These are phyloP conservation scores for Rhinolophus sinicus DNA, from an alignment of 2,113 vertebrate genomes.

Conservation along the genomic window DNA sequence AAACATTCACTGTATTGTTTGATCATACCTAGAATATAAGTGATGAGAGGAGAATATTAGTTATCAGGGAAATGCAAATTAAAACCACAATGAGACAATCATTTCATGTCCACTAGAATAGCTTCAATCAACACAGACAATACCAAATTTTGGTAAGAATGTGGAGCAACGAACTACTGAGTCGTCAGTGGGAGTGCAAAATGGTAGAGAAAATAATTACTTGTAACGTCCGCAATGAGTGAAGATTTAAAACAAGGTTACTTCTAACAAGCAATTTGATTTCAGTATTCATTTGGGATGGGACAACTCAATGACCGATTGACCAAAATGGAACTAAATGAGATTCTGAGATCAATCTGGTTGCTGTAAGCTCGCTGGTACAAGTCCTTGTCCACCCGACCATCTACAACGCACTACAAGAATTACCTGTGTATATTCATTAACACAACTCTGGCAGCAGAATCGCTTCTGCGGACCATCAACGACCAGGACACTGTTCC, in stretches of 20 bases:
- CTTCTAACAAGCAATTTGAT: background rate
- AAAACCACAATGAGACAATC: background rate
- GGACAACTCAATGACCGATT: background rate
- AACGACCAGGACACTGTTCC: constrained; percentile 92
- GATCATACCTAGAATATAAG: no score
- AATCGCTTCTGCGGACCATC: constrained; percentile 97
- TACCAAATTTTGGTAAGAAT: background rate
- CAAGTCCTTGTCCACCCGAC: background rate
- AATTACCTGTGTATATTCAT: constrained; percentile 95
- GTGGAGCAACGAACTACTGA: background rate
- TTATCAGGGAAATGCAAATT: background rate
- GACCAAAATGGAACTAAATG: background rate
- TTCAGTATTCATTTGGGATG: constrained; percentile 17
- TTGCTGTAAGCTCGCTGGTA: background rate
- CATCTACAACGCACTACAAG: background rate
- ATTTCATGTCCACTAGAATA: background rate
- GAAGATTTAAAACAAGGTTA: background rate
- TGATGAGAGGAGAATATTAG: background rate
- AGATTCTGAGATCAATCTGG: constrained; percentile 5
- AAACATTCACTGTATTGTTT: no score
- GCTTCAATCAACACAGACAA: background rate
- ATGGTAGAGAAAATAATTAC: background rate
- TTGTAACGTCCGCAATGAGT: background rate
- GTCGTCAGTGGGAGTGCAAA: background rate
- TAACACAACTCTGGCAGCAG: constrained; percentile 96